Percentiles rank a stretch among this genome's conserved stretches.
These are phyloP conservation scores for Euwallacea similis DNA, from an alignment of 1,140 invertebrate genomes.

Conservation along the genomic window DNA sequence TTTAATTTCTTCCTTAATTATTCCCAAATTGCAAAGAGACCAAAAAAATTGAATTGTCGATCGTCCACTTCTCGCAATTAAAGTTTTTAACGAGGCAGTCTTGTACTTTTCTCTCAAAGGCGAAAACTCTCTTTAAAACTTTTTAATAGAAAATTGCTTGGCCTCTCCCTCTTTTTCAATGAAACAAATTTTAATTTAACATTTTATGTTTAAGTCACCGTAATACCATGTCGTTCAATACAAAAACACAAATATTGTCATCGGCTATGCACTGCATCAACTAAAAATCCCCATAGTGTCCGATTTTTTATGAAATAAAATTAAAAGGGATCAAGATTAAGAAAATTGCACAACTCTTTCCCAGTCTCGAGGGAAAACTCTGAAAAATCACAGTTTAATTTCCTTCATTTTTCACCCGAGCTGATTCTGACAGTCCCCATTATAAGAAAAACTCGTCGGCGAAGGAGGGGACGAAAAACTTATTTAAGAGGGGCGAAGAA, in stretches of 20 bases:
- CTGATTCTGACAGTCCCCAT: constrained; percentile 38
- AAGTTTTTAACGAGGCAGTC: constrained; percentile 36
- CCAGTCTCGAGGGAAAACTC: constrained; percentile 2
- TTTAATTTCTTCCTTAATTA: constrained; percentile 36
- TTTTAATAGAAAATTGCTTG: constrained; percentile 32
- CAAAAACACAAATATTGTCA: too few relatives aligned
- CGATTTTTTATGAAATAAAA: neutral
- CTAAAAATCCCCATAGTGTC: too few relatives aligned
- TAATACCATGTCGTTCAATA: too few relatives aligned
- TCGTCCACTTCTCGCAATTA: constrained; percentile 35
- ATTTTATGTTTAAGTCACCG: neutral
- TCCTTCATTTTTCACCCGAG: constrained; percentile 37
- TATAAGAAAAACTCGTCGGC: constrained; percentile 32
- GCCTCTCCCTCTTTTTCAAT: constrained; percentile 18
- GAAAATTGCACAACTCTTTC: neutral
- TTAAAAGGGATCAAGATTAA: neutral
- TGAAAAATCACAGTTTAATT: constrained; percentile 42
- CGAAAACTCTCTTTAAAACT: constrained; percentile 25
- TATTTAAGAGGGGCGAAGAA: constrained; percentile 30
- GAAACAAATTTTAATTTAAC: constrained; percentile 13
- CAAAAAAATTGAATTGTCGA: constrained; percentile 35
- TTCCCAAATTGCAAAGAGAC: constrained; percentile 23
- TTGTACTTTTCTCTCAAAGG: constrained; percentile 35
- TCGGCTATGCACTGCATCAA: too few relatives aligned
- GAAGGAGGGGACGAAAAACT: constrained; percentile 27